These are phyloP conservation scores for Colletes latitarsis DNA, from an alignment of 1,140 invertebrate species.

Conservation along the genomic window DNA sequence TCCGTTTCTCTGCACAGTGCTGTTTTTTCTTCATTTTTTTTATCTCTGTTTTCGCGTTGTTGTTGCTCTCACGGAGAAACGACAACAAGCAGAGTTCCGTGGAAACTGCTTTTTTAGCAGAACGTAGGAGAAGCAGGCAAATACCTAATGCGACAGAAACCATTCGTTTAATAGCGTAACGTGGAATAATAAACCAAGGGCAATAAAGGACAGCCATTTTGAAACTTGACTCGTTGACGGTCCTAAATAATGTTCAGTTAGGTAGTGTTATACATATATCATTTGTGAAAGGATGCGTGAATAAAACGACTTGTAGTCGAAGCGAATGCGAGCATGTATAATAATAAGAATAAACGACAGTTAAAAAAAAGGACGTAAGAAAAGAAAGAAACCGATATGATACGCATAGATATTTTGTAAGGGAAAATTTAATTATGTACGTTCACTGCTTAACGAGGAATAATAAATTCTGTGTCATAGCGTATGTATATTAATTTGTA, in stretches of 20 bases:
- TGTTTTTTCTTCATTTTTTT: too few relatives aligned
- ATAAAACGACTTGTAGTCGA: conserved; percentile 43
- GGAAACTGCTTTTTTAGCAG: conserved; percentile 1
- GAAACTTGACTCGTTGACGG: conserved; percentile 29
- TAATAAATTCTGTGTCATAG: conserved; percentile 78
- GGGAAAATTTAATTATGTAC: conserved; percentile 74
- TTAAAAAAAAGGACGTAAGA: conserved; percentile 18
- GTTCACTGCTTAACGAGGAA: conserved; percentile 75
- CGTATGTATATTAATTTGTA: conserved; percentile 55
- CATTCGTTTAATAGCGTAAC: background rate
- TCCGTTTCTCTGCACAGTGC: conserved; percentile 33
- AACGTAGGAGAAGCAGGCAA: too few relatives aligned
- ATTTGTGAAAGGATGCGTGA: conserved; percentile 59
- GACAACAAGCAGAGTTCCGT: background rate
- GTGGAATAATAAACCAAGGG: background rate
- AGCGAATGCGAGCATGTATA: conserved; percentile 67
- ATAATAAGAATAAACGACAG: conserved; percentile 64
- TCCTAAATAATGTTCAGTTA: conserved; percentile 63
- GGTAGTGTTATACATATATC: conserved; percentile 59
- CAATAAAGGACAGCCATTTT: conserved; percentile 48
- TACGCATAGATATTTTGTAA: conserved; percentile 76
- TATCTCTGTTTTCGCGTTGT: too few relatives aligned
- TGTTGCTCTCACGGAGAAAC: background rate
- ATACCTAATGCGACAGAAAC: background rate
- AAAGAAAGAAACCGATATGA: conserved; percentile 46